A percentile compares a stretch with the other conserved stretches of the same genome.
phyloP scores from a whole-genome alignment of 2,888 invertebrate species.

The Stenotaenia linearis region DNA sequence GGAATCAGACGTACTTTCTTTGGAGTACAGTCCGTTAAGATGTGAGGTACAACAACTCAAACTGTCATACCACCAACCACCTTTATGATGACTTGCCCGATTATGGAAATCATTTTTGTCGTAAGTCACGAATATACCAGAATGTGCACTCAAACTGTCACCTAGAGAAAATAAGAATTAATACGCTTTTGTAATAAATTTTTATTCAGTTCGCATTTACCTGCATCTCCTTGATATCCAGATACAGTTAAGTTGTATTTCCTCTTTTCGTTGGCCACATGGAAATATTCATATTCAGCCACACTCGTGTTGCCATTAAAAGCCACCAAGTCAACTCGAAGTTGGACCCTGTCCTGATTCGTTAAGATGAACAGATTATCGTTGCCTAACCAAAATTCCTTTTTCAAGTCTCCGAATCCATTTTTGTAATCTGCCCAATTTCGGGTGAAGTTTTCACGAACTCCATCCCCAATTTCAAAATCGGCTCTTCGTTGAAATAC shows the following conservation, averaged over 20 bases:
- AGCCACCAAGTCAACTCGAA: constrained; percentile 38
- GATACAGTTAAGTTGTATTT: constrained; percentile 36
- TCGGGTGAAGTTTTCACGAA: background rate
- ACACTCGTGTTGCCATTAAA: constrained; percentile 36
- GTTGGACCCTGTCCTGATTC: constrained; percentile 36
- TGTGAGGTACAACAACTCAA: constrained; percentile 64
- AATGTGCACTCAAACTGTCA: constrained; percentile 58
- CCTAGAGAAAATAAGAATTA: constrained; percentile 45
- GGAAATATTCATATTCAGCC: constrained; percentile 38
- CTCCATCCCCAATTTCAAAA: background rate
- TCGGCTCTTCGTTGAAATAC: background rate
- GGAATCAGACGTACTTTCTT: constrained; percentile 40
- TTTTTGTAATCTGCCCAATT: background rate
- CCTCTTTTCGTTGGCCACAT: constrained; percentile 33
- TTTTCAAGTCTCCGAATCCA: background rate
- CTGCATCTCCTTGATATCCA: constrained; percentile 38
- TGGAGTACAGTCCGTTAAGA: constrained; percentile 60
- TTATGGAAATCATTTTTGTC: constrained; percentile 63
- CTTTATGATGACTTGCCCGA: constrained; percentile 61
- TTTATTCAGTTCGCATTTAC: background rate
- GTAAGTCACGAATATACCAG: constrained; percentile 65
- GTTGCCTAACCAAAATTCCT: constrained; percentile 30
- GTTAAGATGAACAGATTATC: constrained; percentile 38
- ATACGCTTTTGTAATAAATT: too few relatives aligned
- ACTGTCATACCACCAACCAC: constrained; percentile 68